Evolutionary conservation across 2,888 invertebrate species (phyloP).

Genomic region (Eupithecia insigniata): DNA sequence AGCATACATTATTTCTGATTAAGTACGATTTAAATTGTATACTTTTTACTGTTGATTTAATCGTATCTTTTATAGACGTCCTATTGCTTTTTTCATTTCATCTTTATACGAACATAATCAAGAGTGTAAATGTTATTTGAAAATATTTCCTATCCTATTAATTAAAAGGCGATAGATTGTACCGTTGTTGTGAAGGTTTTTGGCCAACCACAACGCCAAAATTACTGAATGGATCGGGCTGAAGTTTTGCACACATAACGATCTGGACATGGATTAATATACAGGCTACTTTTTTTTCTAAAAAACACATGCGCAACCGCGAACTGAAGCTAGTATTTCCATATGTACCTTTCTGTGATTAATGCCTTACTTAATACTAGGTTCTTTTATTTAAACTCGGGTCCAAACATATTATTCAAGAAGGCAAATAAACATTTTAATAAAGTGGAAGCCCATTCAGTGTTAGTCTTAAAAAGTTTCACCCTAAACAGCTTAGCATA

Average conservation of each 20-base stretch:
- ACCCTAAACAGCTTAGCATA: constrained; percentile 29
- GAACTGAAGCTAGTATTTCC: no score
- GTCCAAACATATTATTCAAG: background rate
- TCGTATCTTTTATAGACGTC: constrained; percentile 2
- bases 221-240: no score
- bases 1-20: constrained; percentile 2
- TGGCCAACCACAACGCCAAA: no score
- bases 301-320: no score
- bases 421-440: constrained; percentile 3
- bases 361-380: background rate
- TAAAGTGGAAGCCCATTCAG: background rate
- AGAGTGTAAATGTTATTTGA: background rate
- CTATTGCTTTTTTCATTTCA: background rate
- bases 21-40: background rate
- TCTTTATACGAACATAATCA: background rate
- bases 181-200: no score
- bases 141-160: no score
- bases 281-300: no score
- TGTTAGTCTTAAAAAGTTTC: constrained; percentile 5
- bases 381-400: background rate
- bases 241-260: no score
- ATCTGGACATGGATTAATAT: no score
- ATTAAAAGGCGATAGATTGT: no score
- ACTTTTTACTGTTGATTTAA: background rate
- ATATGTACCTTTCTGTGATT: background rate